Base-by-base conservation (phyloP, 2,888 invertebrate genomes). In the Athalia circularis region DNA sequence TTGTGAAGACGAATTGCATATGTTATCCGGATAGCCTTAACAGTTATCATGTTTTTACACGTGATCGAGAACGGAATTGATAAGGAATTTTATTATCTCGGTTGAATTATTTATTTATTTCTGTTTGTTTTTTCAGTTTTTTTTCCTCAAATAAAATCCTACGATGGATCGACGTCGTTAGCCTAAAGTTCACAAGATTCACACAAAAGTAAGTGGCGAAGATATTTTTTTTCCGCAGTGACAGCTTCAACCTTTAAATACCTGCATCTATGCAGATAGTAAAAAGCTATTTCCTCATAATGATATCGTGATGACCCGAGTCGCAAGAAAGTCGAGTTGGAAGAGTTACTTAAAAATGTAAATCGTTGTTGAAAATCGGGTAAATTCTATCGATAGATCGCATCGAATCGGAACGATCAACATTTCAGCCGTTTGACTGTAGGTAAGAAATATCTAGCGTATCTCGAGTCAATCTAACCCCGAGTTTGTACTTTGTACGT, bases 181-280 rank as follows among this genome's bases (percentile, higher is more conserved):
- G 59, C 72, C 52, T 54, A 72, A 72, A 72, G 72, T 72, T 72
- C 72, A 72, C 72, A 7, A 57, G 72, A 47, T 59, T 72, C 72
- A 59, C 72, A 72, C 72, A 72, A 72, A 47, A 57, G 57, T 72
- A 72, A 72, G 57, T 72, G 29, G 5, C 68, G 29, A 52, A 59
- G 45, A 15, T 72, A 59, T 59, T 47, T 11, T 47, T 15, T 29
- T 4, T 29, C 3, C 13, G 7, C 48, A 7, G 57, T 72, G 72
- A 59, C 59, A 59, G 72, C 57, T 72, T 59, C 72, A 47, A 72
- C 72, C 72, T 72, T 72, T 72, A 15, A 72, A 45, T 72, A 72
- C 45, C 52, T 47, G 54, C 52, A 50, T 29, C 29, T 29, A 0
- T 29, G 29, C 29, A 29, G 29, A 29, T 29, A 29, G 29, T 29